phyloP scores from a whole-genome alignment of 2,113 vertebrate species.

The Pagrus major region DNA sequence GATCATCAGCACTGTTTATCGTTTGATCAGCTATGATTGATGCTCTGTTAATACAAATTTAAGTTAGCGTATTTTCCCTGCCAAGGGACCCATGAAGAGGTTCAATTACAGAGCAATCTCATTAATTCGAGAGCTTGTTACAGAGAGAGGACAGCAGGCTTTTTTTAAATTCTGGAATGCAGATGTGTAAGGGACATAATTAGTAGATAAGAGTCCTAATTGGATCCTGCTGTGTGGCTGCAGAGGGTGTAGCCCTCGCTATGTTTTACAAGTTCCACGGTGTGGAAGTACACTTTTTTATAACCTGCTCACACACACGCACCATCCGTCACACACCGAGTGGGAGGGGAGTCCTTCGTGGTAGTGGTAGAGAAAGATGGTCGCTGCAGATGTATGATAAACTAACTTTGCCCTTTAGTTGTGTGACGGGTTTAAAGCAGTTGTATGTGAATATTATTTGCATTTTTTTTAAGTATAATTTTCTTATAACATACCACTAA shows the following conservation, averaged over 20 bases:
- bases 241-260: slow-evolving; percentile 75
- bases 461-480: neutral
- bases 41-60: slow-evolving; percentile 94
- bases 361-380: slow-evolving; percentile 39
- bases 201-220: slow-evolving; percentile 87
- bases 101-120: slow-evolving; percentile 95
- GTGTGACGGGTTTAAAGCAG: slow-evolving; percentile 6
- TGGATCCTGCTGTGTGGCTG: slow-evolving; percentile 84
- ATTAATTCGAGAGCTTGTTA: slow-evolving; percentile 96
- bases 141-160: slow-evolving; percentile 85
- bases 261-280: slow-evolving; percentile 79
- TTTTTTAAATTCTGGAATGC: slow-evolving; percentile 88
- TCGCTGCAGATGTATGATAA: slow-evolving; percentile 17
- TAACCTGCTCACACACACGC: slow-evolving; percentile 71
- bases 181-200: slow-evolving; percentile 93
- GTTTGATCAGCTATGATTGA: slow-evolving; percentile 95
- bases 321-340: slow-evolving; percentile 61
- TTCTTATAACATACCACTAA: neutral
- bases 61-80: slow-evolving; percentile 94
- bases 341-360: slow-evolving; percentile 22
- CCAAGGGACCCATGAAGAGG: slow-evolving; percentile 95
- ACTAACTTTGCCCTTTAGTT: neutral
- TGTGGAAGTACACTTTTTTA: slow-evolving; percentile 77
- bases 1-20: slow-evolving; percentile 90
- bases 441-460: neutral